Percentiles rank a stretch among this genome's conserved stretches.
These are phyloP conservation scores for Sycophila sp. DNA, from an alignment of 1,140 invertebrate genomes.

Conservation along the genomic window DNA sequence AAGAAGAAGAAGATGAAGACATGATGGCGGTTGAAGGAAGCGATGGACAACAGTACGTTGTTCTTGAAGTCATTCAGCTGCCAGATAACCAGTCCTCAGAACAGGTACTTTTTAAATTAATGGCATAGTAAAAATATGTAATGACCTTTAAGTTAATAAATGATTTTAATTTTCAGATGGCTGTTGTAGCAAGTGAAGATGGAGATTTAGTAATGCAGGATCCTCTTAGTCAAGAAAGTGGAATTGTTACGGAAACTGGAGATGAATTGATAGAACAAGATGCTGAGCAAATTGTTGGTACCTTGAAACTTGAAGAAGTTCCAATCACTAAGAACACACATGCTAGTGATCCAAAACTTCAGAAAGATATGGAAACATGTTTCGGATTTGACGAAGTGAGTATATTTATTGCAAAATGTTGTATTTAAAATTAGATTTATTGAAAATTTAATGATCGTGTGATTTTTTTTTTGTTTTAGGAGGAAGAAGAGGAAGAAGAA, in stretches of 20 bases:
- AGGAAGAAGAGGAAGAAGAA: slow-evolving; percentile 34
- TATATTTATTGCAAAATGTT: not conserved
- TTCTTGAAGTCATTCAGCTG: slow-evolving; percentile 85
- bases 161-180: slow-evolving; percentile 50
- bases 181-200: slow-evolving; percentile 63
- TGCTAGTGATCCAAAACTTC: slow-evolving; percentile 64
- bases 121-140: not conserved
- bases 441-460: not conserved
- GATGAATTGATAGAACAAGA: slow-evolving; percentile 60
- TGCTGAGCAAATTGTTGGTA: slow-evolving; percentile 52
- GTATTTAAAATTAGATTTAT: not conserved
- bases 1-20: slow-evolving; percentile 66
- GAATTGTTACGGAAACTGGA: slow-evolving; percentile 54
- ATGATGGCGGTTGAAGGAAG: slow-evolving; percentile 76
- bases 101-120: slow-evolving; percentile 49
- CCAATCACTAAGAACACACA: slow-evolving; percentile 45
- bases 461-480: not conserved
- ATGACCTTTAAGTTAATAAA: not conserved
- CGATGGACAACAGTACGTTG: slow-evolving; percentile 87
- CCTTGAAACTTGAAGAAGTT: slow-evolving; percentile 55
- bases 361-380: slow-evolving; percentile 81
- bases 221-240: slow-evolving; percentile 59
- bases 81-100: slow-evolving; percentile 72
- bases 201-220: slow-evolving; percentile 65
- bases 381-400: slow-evolving; percentile 85